Evolutionary conservation across 1,140 invertebrate species (phyloP).

Genomic region (Danaus plexippus): DNA sequence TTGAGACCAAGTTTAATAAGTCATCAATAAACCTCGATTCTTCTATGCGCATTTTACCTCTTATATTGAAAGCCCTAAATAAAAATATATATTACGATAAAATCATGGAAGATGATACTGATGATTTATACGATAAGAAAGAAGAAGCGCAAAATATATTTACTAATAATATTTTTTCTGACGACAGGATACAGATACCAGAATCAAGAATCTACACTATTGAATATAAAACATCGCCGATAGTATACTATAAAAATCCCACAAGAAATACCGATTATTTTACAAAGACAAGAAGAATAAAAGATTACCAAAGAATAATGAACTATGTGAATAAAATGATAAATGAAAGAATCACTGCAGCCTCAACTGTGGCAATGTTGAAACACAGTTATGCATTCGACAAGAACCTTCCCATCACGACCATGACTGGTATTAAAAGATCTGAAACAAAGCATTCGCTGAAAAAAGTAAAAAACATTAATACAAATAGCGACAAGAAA

Average conservation of each 20-base stretch:
- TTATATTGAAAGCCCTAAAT: constrained; percentile 47
- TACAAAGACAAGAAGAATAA: constrained; percentile 46
- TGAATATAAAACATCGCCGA: constrained; percentile 47
- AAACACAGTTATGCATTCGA: constrained; percentile 23
- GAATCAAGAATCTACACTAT: constrained; percentile 37
- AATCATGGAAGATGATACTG: constrained; percentile 33
- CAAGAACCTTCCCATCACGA: constrained; percentile 15
- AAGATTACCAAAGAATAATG: constrained; percentile 45
- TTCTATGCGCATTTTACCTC: constrained; percentile 42
- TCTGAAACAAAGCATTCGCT: background rate
- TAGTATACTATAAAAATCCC: constrained; percentile 38
- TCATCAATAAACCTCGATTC: constrained; percentile 38
- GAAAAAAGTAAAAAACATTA: constrained; percentile 9
- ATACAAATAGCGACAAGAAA: constrained; percentile 4
- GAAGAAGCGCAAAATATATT: constrained; percentile 26
- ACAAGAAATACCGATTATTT: constrained; percentile 38
- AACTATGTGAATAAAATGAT: constrained; percentile 53
- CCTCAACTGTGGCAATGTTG: constrained; percentile 27
- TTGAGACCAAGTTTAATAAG: constrained; percentile 34
- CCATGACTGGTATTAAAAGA: constrained; percentile 16
- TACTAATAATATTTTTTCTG: constrained; percentile 34
- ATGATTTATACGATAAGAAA: constrained; percentile 21
- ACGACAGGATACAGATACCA: constrained; percentile 43
- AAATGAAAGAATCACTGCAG: constrained; percentile 32
- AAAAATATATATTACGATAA: constrained; percentile 38